Evolutionary conservation across 2,797 vertebrate genomes (phyloP).

Genomic region (Poeciliopsis presidionis): DNA sequence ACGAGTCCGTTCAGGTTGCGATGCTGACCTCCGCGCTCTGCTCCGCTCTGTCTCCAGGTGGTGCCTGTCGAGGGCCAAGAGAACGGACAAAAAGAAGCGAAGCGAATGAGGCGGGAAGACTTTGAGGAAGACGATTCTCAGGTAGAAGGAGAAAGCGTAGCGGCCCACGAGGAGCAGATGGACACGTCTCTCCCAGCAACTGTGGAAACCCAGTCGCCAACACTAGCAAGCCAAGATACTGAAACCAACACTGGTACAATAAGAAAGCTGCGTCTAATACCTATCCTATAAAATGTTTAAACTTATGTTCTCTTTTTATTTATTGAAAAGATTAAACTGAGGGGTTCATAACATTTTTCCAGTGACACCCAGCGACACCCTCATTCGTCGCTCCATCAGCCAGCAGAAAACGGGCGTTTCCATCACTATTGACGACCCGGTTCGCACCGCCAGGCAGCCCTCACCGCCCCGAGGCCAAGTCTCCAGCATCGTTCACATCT

Average conservation of each 20-base stretch:
- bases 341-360: neutral
- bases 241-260: conserved; percentile 85
- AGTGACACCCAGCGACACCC: conserved; percentile 86
- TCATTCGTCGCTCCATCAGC: conserved; percentile 89
- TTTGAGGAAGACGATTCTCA: conserved; percentile 63
- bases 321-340: neutral
- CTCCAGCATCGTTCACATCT: conserved; percentile 90
- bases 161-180: conserved; percentile 63
- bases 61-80: conserved; percentile 87
- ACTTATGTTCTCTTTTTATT: neutral
- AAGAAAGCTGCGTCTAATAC: neutral
- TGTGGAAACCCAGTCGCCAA: conserved; percentile 78
- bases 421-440: conserved; percentile 91
- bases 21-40: neutral
- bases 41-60: conserved; percentile 71
- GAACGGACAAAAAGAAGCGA: conserved; percentile 86
- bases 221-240: conserved; percentile 78
- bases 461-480: conserved; percentile 88
- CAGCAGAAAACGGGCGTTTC: conserved; percentile 90
- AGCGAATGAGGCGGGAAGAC: conserved; percentile 77
- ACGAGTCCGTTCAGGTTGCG: neutral
- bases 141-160: conserved; percentile 50
- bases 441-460: conserved; percentile 84
- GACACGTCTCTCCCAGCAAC: conserved; percentile 70
- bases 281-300: neutral